Conservation (phyloP, 1,140 invertebrate genomes). For the Drosophila navojoa region DNA sequence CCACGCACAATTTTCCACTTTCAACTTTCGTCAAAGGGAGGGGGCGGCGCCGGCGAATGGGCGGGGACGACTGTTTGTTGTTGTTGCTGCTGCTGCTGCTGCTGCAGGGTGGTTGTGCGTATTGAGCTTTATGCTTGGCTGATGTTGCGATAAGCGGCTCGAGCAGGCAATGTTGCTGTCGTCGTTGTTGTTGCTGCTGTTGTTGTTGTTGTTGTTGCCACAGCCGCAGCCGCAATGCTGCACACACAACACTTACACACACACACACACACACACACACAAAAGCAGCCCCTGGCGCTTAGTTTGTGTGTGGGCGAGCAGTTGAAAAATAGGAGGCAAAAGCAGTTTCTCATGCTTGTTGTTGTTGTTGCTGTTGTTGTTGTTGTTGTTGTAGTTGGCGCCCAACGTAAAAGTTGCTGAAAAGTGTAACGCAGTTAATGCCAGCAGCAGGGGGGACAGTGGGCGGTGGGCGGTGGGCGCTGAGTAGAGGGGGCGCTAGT, state of each 20-base stretch:
- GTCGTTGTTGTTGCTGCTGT: conserved; percentile 35
- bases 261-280: conserved; percentile 7
- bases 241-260: conserved; percentile 52
- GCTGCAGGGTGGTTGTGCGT: conserved; percentile 42
- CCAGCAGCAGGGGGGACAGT: conserved; percentile 31
- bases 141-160: conserved; percentile 77
- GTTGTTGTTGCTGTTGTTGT: conserved; percentile 16
- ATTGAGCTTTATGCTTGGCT: conserved; percentile 79
- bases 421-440: conserved; percentile 75
- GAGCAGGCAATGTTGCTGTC: conserved; percentile 39
- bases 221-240: conserved; percentile 67
- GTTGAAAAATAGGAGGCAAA: conserved; percentile 63
- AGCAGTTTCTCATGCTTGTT: conserved; percentile 22
- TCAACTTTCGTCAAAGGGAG: conserved; percentile 58
- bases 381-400: conserved; percentile 70
- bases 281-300: conserved; percentile 37
- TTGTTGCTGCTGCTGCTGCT: conserved; percentile 22
- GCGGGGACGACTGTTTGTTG: not conserved
- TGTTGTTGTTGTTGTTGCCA: conserved; percentile 36
- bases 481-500: not conserved
- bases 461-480: not conserved
- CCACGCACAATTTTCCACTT: conserved; percentile 81
- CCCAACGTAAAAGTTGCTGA: conserved; percentile 78
- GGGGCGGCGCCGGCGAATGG: not conserved
- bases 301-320: conserved; percentile 45